phyloP scores from a whole-genome alignment of 2,888 invertebrate genomes.

The Lepidonotus clava region DNA sequence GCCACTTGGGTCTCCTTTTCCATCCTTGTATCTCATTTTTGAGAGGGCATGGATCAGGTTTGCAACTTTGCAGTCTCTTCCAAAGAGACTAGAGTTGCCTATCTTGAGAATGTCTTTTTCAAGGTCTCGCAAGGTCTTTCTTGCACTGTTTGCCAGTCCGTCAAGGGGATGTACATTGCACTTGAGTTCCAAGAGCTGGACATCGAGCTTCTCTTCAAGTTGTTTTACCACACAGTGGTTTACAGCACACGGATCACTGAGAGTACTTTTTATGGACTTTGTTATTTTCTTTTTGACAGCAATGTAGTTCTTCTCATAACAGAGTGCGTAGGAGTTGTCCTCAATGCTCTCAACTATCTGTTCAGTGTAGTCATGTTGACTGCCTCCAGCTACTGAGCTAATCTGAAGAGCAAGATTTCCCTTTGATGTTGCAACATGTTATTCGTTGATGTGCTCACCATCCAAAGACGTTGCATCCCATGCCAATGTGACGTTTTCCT shows the following conservation, averaged over 20 bases:
- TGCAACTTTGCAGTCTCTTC: background rate
- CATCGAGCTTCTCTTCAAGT: background rate
- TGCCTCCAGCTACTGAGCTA: no score
- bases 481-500: no score
- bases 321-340: no score
- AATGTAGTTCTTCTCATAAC: no score
- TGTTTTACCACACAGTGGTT: background rate
- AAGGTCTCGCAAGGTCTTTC: background rate
- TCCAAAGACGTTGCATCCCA: no score
- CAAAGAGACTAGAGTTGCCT: no score
- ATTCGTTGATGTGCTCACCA: no score
- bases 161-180: constrained; percentile 2
- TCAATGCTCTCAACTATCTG: no score
- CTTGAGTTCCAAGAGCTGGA: background rate
- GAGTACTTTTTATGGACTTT: background rate
- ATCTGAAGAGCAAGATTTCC: no score
- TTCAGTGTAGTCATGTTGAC: no score
- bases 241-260: background rate
- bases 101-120: background rate
- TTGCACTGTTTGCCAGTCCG: background rate
- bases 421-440: no score
- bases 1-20: background rate
- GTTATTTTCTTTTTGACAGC: background rate
- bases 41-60: background rate
- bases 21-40: background rate